A percentile compares a stretch with the other conserved stretches of the same genome.
These are phyloP conservation scores for Furnarius figulus DNA, from an alignment of 2,113 vertebrate species.

Conservation along the genomic window DNA sequence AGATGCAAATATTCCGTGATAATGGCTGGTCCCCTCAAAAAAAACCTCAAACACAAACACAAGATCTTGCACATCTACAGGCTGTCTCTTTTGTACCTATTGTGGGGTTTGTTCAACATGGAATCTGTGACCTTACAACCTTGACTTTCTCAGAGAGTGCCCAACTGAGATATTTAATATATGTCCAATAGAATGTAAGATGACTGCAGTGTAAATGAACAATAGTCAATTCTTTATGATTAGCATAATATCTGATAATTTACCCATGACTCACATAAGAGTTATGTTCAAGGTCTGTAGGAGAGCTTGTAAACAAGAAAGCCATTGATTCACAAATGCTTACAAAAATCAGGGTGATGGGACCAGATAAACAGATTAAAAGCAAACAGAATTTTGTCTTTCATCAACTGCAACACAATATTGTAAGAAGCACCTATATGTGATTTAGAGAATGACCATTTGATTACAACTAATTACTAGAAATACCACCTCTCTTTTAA, in stretches of 20 bases:
- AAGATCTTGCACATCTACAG: neutral
- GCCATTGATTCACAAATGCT: neutral
- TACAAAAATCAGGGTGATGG: neutral
- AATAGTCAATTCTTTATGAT: neutral
- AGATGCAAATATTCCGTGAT: neutral
- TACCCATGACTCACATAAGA: neutral
- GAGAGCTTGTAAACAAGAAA: neutral
- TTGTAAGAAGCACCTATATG: neutral
- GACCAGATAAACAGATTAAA: neutral
- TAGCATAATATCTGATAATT: neutral
- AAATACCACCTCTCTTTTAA: neutral
- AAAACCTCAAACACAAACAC: neutral
- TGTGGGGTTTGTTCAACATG: conserved; percentile 25
- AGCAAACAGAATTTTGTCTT: neutral
- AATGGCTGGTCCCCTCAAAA: neutral
- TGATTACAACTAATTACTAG: conserved; percentile 14
- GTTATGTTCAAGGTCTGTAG: neutral
- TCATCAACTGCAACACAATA: neutral
- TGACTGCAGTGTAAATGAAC: neutral
- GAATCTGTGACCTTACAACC: conserved; percentile 41
- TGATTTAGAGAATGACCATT: neutral
- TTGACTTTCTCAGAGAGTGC: neutral
- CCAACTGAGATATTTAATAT: conserved; percentile 21
- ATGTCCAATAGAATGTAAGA: neutral
- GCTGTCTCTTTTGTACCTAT: neutral